Evolutionary conservation across 2,797 vertebrate species (phyloP), one percentile per base, ranked within the genome.

Genomic region (Gymnodraco acuticeps): DNA sequence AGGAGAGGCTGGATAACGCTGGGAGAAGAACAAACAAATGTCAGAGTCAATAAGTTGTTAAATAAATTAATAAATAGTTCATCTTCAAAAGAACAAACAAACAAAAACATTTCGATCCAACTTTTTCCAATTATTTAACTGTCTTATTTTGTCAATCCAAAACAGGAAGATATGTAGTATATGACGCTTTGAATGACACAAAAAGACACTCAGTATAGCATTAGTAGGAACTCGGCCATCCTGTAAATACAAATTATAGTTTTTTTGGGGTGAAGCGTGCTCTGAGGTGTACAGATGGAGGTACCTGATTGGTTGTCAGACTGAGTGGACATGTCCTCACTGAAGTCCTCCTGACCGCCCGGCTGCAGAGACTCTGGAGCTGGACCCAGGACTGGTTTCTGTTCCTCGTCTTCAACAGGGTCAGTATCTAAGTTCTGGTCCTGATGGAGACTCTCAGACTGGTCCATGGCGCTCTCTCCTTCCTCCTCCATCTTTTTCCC

Each of bases 291-390:
- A 23, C 9, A 41, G 50, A 2, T 41, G 11, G 1, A 1, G n/a
- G 33, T 89, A 95, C 94, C 95, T 89, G 94, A 95, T 65, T 94
- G 95, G 88, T 93, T 94, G 92, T 94, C 94, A 0, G 94, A 92
- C 74, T 92, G 94, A 0, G 86, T 88, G 0, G 94, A 94, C 87
- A 91, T 87, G 88, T 93, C 92, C 81, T 94, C 93, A n/a, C 94
- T 89, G 82, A 93, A 87, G 80, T 94, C 93, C 42, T 93, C 94
- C 81, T 89, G 88, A 59, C 73, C 60, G 41, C 73, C 73, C 0
- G 83, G 70, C 69, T 82, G 88, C 12, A 70, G 64, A 5, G 75
- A 76, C 47, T 90, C 68, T 0, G 80, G 55, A 2, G 14, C 38
- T 1, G 73, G 50, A 0, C 0, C 46, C 4, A 54, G 53, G 5